phyloP scores from a whole-genome alignment of 2,797 vertebrate species.

The Thunnus albacares region DNA sequence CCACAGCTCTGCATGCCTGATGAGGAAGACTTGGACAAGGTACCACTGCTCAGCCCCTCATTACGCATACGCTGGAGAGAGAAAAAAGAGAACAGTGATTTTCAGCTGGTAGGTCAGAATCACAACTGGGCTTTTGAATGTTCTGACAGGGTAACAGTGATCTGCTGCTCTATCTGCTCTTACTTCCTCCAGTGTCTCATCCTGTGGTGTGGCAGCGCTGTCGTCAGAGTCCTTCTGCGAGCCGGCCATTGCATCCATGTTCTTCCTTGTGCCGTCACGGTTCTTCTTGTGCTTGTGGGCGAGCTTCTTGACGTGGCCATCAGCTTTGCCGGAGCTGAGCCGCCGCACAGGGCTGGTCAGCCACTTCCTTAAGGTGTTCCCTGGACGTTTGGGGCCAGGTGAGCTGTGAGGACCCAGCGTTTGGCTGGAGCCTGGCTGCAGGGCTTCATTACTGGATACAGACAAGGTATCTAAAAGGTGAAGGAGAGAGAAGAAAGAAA shows the following conservation, averaged over 20 bases:
- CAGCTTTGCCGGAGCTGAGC: constrained; percentile 97
- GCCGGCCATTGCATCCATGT: constrained; percentile 87
- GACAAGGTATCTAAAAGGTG: constrained; percentile 90
- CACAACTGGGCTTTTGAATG: background rate
- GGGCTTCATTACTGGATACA: constrained; percentile 94
- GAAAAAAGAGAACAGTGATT: background rate
- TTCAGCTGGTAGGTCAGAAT: background rate
- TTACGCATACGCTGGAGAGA: constrained; percentile 91
- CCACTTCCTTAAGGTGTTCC: constrained; percentile 97
- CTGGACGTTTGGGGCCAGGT: constrained; percentile 94
- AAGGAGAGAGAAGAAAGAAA: background rate
- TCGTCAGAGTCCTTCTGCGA: constrained; percentile 96
- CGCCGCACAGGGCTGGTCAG: constrained; percentile 96
- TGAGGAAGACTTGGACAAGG: constrained; percentile 97
- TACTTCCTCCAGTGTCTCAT: constrained; percentile 96
- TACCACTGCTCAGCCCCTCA: constrained; percentile 97
- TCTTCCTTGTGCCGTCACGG: constrained; percentile 92
- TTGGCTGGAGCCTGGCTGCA: constrained; percentile 92
- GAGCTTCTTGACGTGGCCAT: constrained; percentile 96
- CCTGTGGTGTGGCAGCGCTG: constrained; percentile 94
- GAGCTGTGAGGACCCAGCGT: constrained; percentile 90
- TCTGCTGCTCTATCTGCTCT: constrained; percentile 17
- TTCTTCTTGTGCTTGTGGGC: constrained; percentile 98
- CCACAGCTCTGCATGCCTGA: constrained; percentile 99
- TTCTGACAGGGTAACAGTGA: background rate